Conservation (phyloP, 2,888 invertebrate genomes). For the Scotopteryx bipunctaria region DNA sequence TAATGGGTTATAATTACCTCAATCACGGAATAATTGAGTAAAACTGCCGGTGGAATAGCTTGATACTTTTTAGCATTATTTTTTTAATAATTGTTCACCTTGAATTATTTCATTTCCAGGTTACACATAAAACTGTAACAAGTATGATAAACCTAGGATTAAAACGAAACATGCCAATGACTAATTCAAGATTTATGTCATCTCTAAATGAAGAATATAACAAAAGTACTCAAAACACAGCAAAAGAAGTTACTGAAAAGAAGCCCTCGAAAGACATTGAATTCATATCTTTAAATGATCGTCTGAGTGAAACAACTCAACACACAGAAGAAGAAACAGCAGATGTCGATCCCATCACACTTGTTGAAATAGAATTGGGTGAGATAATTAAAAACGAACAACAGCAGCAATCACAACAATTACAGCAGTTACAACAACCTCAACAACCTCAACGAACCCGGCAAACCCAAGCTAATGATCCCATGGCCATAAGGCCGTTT, state of each 20-base stretch:
- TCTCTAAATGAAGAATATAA: background rate
- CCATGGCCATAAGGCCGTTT: background rate
- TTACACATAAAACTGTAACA: constrained; percentile 8
- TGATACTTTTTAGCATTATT: too few species aligned
- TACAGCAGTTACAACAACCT: background rate
- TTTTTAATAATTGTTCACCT: too few species aligned
- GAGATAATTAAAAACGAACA: constrained; percentile 8
- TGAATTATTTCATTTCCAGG: constrained; percentile 2
- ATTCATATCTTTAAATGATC: constrained; percentile 4
- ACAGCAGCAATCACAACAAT: background rate
- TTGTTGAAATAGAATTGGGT: constrained; percentile 8
- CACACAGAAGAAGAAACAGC: background rate
- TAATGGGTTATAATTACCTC: too few species aligned
- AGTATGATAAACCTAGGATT: constrained; percentile 7
- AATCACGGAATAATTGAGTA: too few species aligned
- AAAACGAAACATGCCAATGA: constrained; percentile 1
- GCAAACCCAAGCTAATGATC: background rate
- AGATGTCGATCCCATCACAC: constrained; percentile 9
- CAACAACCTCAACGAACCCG: background rate
- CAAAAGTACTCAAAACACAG: background rate
- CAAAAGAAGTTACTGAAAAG: background rate
- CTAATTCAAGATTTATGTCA: constrained; percentile 1
- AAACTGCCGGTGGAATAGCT: too few species aligned
- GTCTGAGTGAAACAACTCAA: background rate
- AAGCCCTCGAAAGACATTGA: background rate